Percentiles rank a stretch among this genome's conserved stretches.
Evolutionary conservation across 2,113 vertebrate genomes (phyloP).

Genomic region (Ceyx margarethae): DNA sequence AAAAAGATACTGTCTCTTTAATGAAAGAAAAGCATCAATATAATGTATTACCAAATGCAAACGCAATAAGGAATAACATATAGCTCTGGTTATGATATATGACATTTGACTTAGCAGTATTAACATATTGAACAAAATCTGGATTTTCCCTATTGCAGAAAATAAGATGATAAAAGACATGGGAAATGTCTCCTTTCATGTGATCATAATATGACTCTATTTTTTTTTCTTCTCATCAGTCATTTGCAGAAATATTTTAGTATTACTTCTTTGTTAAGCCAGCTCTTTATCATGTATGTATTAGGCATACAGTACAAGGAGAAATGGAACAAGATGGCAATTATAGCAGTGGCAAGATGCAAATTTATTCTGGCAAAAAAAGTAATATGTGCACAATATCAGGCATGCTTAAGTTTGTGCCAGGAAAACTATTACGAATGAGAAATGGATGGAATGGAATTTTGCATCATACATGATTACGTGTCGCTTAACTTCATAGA

Average conservation of each 20-base stretch:
- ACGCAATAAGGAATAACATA: slow-evolving; percentile 46
- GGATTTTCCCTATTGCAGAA: slow-evolving; percentile 55
- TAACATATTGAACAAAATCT: slow-evolving; percentile 66
- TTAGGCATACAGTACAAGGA: slow-evolving; percentile 48
- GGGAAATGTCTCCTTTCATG: slow-evolving; percentile 21
- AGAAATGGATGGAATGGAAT: slow-evolving; percentile 40
- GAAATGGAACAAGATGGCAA: slow-evolving; percentile 61
- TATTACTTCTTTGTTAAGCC: slow-evolving; percentile 56
- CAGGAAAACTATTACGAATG: slow-evolving; percentile 43
- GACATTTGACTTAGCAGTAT: slow-evolving; percentile 69
- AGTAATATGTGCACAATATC: slow-evolving; percentile 68
- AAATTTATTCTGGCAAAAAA: slow-evolving; percentile 71
- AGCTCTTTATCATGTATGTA: slow-evolving; percentile 66
- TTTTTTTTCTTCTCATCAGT: slow-evolving; percentile 17
- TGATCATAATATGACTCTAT: slow-evolving; percentile 26
- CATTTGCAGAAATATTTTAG: slow-evolving; percentile 65
- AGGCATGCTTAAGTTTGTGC: slow-evolving; percentile 67
- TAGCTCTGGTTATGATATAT: slow-evolving; percentile 50
- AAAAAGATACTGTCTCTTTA: neutral
- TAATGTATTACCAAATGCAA: slow-evolving; percentile 52
- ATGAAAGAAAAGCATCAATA: slow-evolving; percentile 37
- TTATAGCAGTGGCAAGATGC: slow-evolving; percentile 63
- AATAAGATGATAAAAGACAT: slow-evolving; percentile 39
- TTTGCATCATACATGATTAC: slow-evolving; percentile 60
- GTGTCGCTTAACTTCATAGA: slow-evolving; percentile 59